Conservation (phyloP, 2,113 vertebrate genomes). For the Myodes glareolus region DNA sequence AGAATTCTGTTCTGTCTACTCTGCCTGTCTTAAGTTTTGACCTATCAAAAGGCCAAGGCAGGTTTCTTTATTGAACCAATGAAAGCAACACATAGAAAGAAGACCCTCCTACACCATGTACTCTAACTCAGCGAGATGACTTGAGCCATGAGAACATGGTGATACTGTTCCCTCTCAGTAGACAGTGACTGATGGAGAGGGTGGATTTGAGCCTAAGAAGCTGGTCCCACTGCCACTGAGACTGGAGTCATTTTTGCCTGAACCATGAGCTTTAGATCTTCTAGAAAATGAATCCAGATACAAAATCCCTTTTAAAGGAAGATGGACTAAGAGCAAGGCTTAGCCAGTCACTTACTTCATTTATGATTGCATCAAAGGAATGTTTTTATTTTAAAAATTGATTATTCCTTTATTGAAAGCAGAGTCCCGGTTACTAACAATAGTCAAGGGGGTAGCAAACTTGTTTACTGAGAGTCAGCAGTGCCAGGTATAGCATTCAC, state of each 20-base stretch:
- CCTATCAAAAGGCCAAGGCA: too few species aligned
- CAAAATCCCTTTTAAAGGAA: not conserved
- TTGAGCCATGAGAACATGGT: not conserved
- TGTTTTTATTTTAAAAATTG: not conserved
- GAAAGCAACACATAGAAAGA: too few species aligned
- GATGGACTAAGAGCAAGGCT: not conserved
- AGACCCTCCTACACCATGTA: too few species aligned
- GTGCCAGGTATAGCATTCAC: not conserved
- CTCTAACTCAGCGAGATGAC: not conserved
- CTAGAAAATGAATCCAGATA: not conserved
- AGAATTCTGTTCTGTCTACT: too few species aligned
- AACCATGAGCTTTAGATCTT: not conserved
- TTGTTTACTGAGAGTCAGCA: not conserved
- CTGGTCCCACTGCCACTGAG: accelerated
- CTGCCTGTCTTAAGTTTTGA: too few species aligned
- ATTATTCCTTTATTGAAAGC: not conserved
- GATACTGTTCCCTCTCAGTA: not conserved
- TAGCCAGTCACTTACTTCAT: not conserved
- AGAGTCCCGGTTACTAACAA: not conserved
- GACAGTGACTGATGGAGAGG: not conserved
- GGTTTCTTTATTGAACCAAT: too few species aligned
- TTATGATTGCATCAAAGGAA: not conserved
- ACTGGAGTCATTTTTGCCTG: not conserved
- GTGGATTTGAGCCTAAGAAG: not conserved
- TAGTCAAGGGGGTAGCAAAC: not conserved